Evolutionary conservation across 1,140 invertebrate species (phyloP).

Genomic region (Anthonomus grandis): DNA sequence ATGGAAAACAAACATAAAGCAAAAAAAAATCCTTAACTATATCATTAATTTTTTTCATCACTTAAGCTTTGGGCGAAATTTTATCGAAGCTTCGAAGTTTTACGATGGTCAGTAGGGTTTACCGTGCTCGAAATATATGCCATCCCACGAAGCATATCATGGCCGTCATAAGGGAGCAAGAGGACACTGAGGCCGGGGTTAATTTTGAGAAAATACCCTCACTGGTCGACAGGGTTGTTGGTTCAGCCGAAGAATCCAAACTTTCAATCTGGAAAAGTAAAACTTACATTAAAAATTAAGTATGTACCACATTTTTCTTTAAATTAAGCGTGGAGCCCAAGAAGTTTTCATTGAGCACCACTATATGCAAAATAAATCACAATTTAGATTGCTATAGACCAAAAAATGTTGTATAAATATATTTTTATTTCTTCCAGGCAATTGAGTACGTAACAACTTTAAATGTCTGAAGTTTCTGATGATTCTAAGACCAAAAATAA

Average conservation of each 20-base stretch:
- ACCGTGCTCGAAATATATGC: constrained; percentile 37
- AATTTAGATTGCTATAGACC: no score
- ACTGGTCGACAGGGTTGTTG: no score
- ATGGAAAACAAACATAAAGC: constrained; percentile 39
- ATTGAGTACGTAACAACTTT: no score
- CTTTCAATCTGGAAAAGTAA: constrained; percentile 19
- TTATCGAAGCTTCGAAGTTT: constrained; percentile 2
- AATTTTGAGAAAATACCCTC: constrained; percentile 44
- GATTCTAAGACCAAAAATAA: no score
- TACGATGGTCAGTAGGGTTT: constrained; percentile 22
- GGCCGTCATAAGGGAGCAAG: constrained; percentile 47
- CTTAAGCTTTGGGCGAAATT: constrained; percentile 39
- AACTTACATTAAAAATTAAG: not conserved
- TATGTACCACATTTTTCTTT: no score
- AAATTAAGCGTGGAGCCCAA: no score
- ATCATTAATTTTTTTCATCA: constrained; percentile 32
- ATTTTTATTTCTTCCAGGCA: no score
- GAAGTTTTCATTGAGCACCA: no score
- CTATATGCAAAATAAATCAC: no score
- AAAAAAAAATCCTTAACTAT: constrained; percentile 31
- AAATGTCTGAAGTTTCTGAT: no score
- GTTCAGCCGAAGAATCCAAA: no score
- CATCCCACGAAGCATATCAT: constrained; percentile 43
- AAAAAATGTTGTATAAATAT: no score
- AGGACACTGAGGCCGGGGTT: constrained; percentile 40